Percentiles rank a stretch among this genome's conserved stretches.
These are phyloP conservation scores for Sorex fumeus DNA, from an alignment of 2,113 vertebrate genomes.

Conservation along the genomic window DNA sequence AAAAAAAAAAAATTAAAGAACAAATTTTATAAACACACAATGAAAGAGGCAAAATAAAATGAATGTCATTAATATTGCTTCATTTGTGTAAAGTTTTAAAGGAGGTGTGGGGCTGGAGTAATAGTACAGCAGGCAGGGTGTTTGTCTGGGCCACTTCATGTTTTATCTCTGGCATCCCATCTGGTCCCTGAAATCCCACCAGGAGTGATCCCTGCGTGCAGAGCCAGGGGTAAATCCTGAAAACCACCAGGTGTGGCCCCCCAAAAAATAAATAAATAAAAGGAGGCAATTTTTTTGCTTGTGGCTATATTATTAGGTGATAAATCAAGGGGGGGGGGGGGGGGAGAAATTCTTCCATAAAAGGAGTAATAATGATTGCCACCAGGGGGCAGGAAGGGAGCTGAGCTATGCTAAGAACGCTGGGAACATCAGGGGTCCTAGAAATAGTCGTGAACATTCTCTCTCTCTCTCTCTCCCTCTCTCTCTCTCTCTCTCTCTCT, in stretches of 20 bases:
- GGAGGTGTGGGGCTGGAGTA: too few relatives aligned
- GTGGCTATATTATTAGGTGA: neutral
- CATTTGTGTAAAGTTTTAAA: neutral
- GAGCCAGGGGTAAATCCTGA: too few relatives aligned
- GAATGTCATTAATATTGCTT: neutral
- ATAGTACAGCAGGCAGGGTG: too few relatives aligned
- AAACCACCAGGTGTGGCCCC: too few relatives aligned
- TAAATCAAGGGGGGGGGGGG: neutral
- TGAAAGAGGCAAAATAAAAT: neutral
- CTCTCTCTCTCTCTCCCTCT: too few relatives aligned
- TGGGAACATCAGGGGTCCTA: neutral
- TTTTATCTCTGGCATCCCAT: too few relatives aligned
- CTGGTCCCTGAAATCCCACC: too few relatives aligned
- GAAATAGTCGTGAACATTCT: too few relatives aligned
- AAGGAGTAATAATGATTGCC: neutral
- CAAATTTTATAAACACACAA: neutral
- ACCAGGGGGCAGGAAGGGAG: neutral
- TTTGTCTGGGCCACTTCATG: too few relatives aligned
- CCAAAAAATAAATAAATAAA: too few relatives aligned
- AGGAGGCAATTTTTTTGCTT: constrained; percentile 3
- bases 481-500: too few relatives aligned
- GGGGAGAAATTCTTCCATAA: neutral
- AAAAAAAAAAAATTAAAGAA: neutral
- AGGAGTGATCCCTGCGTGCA: too few relatives aligned
- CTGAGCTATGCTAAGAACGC: neutral